Evolutionary conservation across 2,113 vertebrate genomes (phyloP).

Genomic region (Columba janthina): DNA sequence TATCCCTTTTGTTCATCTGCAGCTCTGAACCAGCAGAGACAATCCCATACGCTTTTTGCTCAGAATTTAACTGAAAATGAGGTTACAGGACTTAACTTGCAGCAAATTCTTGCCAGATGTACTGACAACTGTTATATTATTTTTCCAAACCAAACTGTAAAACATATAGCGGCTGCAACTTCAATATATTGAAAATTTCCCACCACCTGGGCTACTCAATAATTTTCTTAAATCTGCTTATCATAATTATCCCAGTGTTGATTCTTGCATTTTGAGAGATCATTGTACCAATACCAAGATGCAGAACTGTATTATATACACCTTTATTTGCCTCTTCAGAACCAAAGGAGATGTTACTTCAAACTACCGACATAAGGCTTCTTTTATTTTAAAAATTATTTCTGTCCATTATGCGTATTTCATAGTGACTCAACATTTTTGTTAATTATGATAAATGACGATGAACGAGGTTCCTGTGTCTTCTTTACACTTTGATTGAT

Average conservation of each 20-base stretch:
- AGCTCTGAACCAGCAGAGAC: neutral
- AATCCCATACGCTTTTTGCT: neutral
- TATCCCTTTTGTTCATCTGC: neutral
- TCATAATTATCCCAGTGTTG: neutral
- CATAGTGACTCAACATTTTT: neutral
- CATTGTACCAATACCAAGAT: neutral
- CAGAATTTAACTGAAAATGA: neutral
- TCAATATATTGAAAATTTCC: neutral
- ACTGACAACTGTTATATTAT: neutral
- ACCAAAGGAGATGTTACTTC: neutral
- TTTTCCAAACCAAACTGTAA: neutral
- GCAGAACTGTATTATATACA: neutral
- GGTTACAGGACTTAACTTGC: neutral
- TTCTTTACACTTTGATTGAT: neutral
- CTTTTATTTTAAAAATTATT: neutral
- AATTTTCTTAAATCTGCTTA: neutral
- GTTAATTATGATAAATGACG: neutral
- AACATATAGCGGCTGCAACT: neutral
- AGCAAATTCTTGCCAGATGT: neutral
- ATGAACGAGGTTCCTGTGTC: neutral
- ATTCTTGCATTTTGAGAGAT: neutral
- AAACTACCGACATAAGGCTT: neutral
- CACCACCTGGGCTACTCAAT: neutral
- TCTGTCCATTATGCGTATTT: neutral
- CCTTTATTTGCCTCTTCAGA: neutral